These are phyloP conservation scores for Conomelus anceps DNA, from an alignment of 2,888 invertebrate genomes.

Conservation along the genomic window DNA sequence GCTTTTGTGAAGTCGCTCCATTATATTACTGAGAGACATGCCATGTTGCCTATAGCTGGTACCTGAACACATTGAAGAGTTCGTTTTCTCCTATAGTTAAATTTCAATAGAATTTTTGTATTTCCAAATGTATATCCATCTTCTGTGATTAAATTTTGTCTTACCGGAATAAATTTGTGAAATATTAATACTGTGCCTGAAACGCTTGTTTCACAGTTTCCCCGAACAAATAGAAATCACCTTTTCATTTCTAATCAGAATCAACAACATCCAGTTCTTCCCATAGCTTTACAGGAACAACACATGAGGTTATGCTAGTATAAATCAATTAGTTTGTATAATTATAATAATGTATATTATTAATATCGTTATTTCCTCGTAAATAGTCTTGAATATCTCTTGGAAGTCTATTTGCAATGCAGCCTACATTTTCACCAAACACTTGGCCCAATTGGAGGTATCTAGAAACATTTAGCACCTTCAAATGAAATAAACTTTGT, in stretches of 20 bases:
- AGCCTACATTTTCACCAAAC: background rate
- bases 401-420: background rate
- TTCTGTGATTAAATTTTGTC: no score
- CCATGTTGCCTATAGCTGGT: background rate
- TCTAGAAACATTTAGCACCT: no score
- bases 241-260: background rate
- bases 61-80: background rate
- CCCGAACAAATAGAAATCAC: no score
- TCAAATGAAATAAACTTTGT: no score
- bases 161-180: no score
- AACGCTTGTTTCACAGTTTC: no score
- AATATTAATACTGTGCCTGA: no score
- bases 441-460: background rate
- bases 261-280: background rate
- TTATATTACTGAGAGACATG: background rate
- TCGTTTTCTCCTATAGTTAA: background rate
- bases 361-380: background rate
- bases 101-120: background rate
- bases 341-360: background rate
- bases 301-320: no score
- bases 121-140: no score
- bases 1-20: background rate
- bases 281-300: background rate
- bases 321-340: background rate
- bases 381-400: background rate